phyloP scores from a whole-genome alignment of 2,888 invertebrate species.

The Periphyllus acericola region DNA sequence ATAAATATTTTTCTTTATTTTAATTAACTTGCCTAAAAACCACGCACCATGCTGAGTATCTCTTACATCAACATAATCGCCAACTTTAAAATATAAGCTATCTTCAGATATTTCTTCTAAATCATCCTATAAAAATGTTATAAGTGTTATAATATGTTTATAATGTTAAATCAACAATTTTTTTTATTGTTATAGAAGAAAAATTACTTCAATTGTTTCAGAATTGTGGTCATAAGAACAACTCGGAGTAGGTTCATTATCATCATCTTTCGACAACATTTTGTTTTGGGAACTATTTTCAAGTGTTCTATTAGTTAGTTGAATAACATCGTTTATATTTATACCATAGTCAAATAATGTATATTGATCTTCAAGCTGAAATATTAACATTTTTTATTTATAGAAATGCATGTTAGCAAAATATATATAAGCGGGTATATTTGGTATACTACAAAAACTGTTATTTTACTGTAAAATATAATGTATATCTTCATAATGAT shows the following conservation, averaged over 20 bases:
- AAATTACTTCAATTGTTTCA: not conserved
- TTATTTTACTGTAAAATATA: no score
- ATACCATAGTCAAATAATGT: not conserved
- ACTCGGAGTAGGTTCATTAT: not conserved
- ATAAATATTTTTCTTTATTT: conserved; percentile 60
- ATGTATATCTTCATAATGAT: no score
- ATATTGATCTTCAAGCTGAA: conserved; percentile 3
- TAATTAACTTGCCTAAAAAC: conserved; percentile 64
- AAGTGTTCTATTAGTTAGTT: not conserved
- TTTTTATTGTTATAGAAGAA: not conserved
- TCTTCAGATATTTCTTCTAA: not conserved
- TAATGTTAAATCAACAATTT: not conserved
- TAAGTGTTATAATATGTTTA: not conserved
- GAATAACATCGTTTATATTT: conserved; percentile 8
- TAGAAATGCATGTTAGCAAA: not conserved
- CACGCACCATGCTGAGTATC: conserved; percentile 67
- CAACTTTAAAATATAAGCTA: conserved; percentile 59
- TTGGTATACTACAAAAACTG: not conserved
- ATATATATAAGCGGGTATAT: not conserved
- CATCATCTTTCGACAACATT: not conserved
- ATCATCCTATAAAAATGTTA: not conserved
- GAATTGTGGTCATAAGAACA: not conserved
- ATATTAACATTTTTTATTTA: not conserved
- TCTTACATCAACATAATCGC: conserved; percentile 67
- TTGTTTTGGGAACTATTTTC: not conserved